Percentiles rank a stretch among this genome's conserved stretches.
Conservation (phyloP, 2,888 invertebrate genomes). For the Leptopilina myrica region DNA sequence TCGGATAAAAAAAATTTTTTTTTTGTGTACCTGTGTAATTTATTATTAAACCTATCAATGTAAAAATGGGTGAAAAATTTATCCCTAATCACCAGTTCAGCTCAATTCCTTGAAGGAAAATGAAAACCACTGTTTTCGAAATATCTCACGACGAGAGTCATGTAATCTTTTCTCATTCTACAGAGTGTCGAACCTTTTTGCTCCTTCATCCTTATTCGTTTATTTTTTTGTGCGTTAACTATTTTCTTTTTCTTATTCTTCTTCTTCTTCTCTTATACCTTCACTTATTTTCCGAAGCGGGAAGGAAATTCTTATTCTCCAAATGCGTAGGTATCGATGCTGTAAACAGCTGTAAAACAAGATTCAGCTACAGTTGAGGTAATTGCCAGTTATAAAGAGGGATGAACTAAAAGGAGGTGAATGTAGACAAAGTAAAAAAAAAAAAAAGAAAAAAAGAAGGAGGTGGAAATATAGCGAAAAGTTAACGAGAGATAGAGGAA, state of each 20-base stretch:
- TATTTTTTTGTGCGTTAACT: background rate
- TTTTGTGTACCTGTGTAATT: too few species aligned
- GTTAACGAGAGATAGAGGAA: slow-evolving; percentile 31
- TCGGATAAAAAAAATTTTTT: too few species aligned
- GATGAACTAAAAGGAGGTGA: background rate
- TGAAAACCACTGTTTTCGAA: slow-evolving; percentile 13
- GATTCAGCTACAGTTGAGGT: slow-evolving; percentile 25
- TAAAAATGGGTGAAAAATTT: too few species aligned
- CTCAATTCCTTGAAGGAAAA: background rate
- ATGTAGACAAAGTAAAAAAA: background rate
- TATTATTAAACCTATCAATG: too few species aligned
- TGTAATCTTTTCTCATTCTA: slow-evolving; percentile 20
- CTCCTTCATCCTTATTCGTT: background rate
- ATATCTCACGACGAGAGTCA: background rate
- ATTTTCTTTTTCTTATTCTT: background rate
- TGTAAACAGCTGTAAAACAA: slow-evolving; percentile 29
- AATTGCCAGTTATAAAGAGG: slow-evolving; percentile 23
- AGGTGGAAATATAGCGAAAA: slow-evolving; percentile 24
- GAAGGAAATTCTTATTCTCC: slow-evolving; percentile 29
- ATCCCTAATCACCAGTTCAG: too few species aligned
- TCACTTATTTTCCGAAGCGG: background rate
- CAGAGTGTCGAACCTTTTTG: slow-evolving; percentile 30
- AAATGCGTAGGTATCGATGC: slow-evolving; percentile 29
- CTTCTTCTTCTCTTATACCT: background rate
- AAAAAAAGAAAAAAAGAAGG: background rate